Base-by-base conservation (phyloP, 1,140 invertebrate species). In the Charaxes varanes region DNA sequence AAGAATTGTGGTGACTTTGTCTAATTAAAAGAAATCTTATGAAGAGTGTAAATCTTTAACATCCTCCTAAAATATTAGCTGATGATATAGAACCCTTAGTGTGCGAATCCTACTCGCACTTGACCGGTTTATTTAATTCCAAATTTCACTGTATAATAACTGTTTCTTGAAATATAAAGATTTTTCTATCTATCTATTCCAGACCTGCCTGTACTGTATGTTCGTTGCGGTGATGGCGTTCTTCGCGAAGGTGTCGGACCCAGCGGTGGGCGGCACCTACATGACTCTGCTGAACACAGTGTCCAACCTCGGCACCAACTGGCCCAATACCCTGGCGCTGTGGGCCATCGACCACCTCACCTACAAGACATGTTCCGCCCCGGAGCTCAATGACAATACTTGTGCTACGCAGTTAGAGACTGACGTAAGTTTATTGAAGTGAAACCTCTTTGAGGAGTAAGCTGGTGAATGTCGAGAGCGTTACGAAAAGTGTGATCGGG, bases 281-380 rank as follows among this genome's bases (percentile, higher is more conserved):
- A 99, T 99, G 98, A 99, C 98, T 1, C 86, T 99, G 24, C 87
- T 99, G 1, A 99, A 99, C 69, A 99, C 98, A 0, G 82, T 99
- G 4, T 91, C 91, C 16, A 99, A 99, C 87, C 86, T 99, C 15
- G 98, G 98, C 14, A 96, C 95, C 5, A 99, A 98, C 69, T 99
- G 97, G 97, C 96, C 97, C 1, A 89, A 91, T 30, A 99, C 97
- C 0, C 81, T 98, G 4, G 91, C 96, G 0, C 86, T 99, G 3
- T 97, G 94, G 90, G 87, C 97, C 30, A 96, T 99, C 4, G 97
- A 99, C 85, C 86, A 90, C 6, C 78, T 98, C 1, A 98, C 96
- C 0, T 92, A 87, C 69, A 94, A 91, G 62, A 71, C 84, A 24
- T 98, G 96, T 69, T 87, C 86, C 12, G 69, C 85, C 21, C 32